Percentiles rank a stretch among this genome's conserved stretches.
These are phyloP conservation scores for Tinea semifulvella DNA, from an alignment of 2,888 invertebrate genomes.

Conservation along the genomic window DNA sequence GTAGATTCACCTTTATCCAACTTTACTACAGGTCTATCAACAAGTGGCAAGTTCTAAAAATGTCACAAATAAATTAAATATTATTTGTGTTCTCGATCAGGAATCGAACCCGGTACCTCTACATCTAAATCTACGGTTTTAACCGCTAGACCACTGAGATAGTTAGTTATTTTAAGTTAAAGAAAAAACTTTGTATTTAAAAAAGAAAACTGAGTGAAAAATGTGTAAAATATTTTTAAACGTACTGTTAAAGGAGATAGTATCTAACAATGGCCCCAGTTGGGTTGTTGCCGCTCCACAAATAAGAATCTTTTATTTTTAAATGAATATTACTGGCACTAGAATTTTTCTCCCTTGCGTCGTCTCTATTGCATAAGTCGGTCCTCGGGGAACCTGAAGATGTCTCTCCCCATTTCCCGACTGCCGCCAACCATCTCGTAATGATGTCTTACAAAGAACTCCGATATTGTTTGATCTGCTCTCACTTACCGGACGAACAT, in stretches of 20 bases:
- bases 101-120: too few relatives aligned
- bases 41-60: too few relatives aligned
- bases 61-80: too few relatives aligned
- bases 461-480: slow-evolving; percentile 4
- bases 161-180: not conserved
- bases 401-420: slow-evolving; percentile 4
- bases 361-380: slow-evolving; percentile 3
- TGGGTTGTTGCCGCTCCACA: not conserved
- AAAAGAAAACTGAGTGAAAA: too few relatives aligned
- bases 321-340: slow-evolving; percentile 3
- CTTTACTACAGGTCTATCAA: too few relatives aligned
- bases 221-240: too few relatives aligned
- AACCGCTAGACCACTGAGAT: too few relatives aligned
- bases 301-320: not conserved
- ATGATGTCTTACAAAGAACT: slow-evolving; percentile 8
- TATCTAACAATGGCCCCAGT: too few relatives aligned
- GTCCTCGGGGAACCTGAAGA: slow-evolving; percentile 1
- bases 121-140: too few relatives aligned
- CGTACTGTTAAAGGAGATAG: too few relatives aligned
- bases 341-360: slow-evolving; percentile 3
- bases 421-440: slow-evolving; percentile 2
- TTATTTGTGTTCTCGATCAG: too few relatives aligned
- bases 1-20: too few relatives aligned
- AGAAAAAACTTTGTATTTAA: not conserved
- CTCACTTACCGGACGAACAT: not conserved